These are phyloP conservation scores for Orussus abietinus DNA, from an alignment of 1,140 invertebrate species.

Conservation along the genomic window DNA sequence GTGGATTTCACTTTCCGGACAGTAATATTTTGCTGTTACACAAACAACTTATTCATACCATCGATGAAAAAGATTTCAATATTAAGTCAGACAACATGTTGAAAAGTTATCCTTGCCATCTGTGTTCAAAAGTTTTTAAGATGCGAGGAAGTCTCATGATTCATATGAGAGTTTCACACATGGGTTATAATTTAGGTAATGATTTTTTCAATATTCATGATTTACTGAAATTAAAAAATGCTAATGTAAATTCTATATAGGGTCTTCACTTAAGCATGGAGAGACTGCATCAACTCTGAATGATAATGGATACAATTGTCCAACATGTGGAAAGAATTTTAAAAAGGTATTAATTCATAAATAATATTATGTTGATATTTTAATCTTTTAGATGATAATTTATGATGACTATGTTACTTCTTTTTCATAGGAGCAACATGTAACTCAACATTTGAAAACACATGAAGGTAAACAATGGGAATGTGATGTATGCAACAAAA, in stretches of 20 bases:
- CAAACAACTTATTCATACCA: constrained; percentile 68
- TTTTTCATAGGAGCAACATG: constrained; percentile 51
- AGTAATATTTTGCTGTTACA: constrained; percentile 68
- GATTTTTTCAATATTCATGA: too few relatives aligned
- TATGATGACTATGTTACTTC: constrained; percentile 4
- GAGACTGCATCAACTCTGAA: constrained; percentile 22
- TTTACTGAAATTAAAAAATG: background rate
- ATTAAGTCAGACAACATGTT: constrained; percentile 28
- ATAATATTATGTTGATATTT: constrained; percentile 2
- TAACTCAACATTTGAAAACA: constrained; percentile 55
- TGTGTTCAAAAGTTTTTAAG: constrained; percentile 75
- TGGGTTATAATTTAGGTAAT: constrained; percentile 48
- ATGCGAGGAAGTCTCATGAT: constrained; percentile 78
- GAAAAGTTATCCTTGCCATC: constrained; percentile 67
- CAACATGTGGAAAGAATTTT: constrained; percentile 53
- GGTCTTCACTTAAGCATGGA: constrained; percentile 28
- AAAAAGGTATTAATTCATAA: constrained; percentile 45
- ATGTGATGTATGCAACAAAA: constrained; percentile 79
- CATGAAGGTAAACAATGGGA: constrained; percentile 69
- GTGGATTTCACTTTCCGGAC: constrained; percentile 68
- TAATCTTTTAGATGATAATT: background rate
- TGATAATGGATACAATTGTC: constrained; percentile 44
- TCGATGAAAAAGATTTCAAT: constrained; percentile 52
- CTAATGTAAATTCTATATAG: constrained; percentile 23
- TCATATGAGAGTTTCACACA: constrained; percentile 75